phyloP scores from a whole-genome alignment of 2,797 vertebrate species.

The Podarcis lilfordi region DNA sequence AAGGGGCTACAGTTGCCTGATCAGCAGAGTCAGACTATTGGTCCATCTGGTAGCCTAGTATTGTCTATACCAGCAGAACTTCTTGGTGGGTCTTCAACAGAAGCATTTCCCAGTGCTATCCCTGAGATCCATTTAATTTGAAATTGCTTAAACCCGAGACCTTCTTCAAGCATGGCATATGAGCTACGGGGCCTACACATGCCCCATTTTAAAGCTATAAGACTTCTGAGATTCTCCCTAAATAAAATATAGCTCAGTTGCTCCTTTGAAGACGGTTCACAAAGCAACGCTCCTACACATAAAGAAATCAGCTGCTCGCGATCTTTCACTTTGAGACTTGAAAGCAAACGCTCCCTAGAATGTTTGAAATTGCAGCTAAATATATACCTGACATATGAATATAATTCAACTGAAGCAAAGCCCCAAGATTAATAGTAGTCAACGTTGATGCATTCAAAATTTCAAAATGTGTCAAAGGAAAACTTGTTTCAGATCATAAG shows the following conservation, averaged over 20 bases:
- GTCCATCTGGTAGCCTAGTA: no score
- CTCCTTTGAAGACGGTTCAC: neutral
- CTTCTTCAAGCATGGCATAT: conserved; percentile 31
- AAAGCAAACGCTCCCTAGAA: conserved; percentile 9
- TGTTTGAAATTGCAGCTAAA: conserved; percentile 34
- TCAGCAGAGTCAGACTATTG: neutral
- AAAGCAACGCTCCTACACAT: neutral
- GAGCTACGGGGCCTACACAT: neutral
- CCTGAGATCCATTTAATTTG: neutral
- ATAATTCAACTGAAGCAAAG: conserved; percentile 29
- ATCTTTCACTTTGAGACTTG: neutral
- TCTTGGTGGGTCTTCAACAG: neutral
- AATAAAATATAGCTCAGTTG: conserved; percentile 9
- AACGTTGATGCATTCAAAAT: conserved; percentile 25
- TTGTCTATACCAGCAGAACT: neutral
- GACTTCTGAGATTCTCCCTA: neutral
- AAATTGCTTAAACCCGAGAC: neutral
- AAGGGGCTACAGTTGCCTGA: no score
- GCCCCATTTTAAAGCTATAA: neutral
- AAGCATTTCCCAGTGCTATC: neutral
- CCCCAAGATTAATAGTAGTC: neutral
- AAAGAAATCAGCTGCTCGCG: neutral
- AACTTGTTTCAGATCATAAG: conserved; percentile 36
- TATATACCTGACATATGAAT: conserved; percentile 18
- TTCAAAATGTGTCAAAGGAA: conserved; percentile 38